phyloP scores from a whole-genome alignment of 2,113 vertebrate genomes.

The Petaurus breviceps region DNA sequence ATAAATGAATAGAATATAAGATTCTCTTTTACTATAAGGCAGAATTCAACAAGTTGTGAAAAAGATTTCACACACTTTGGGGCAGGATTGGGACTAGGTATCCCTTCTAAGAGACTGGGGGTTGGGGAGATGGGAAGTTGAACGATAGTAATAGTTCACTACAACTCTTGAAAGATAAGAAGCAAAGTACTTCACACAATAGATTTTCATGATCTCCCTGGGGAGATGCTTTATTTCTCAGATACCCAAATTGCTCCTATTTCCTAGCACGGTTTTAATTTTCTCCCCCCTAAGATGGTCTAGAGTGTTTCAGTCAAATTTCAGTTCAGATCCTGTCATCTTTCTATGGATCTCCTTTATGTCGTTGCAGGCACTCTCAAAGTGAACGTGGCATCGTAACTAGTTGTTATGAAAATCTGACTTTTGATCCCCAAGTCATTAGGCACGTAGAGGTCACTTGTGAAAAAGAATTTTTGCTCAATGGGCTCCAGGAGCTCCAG shows the following conservation, averaged over 20 bases:
- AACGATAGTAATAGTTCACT: neutral
- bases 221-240: neutral
- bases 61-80: neutral
- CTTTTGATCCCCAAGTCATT: constrained; percentile 89
- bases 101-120: neutral
- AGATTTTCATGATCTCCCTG: neutral
- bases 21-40: neutral
- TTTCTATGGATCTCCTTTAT: constrained; percentile 93
- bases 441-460: constrained; percentile 89
- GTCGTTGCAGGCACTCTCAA: constrained; percentile 91
- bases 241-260: neutral
- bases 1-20: neutral
- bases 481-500: constrained; percentile 67
- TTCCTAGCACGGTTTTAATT: neutral
- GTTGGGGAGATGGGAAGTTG: neutral
- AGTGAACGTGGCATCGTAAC: constrained; percentile 90
- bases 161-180: neutral
- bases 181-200: neutral
- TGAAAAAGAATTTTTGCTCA: constrained; percentile 84
- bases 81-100: neutral
- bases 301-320: constrained; percentile 89
- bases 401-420: constrained; percentile 82
- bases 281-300: neutral
- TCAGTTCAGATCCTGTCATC: constrained; percentile 91
- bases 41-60: neutral